Evolutionary conservation across 64 coral and sea anemone species (phyloP), one percentile per base, ranked within the genome.

Genomic region (Exaiptasia diaphana): DNA sequence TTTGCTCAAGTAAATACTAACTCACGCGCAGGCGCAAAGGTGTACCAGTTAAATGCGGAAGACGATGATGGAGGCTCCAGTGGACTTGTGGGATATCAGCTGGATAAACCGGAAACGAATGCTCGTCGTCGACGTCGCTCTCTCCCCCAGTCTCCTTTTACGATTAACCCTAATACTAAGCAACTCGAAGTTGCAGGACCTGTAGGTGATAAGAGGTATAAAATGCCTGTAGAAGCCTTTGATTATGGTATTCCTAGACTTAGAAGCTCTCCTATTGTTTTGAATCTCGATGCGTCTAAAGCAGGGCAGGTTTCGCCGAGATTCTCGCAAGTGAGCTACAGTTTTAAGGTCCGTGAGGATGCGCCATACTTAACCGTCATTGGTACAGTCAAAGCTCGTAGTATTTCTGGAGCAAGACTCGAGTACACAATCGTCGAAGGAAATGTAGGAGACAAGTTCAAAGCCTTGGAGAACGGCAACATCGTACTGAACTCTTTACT

Each of bases 161-260:
- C 73, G 4, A 70, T 94, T 15, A 94, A 94, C 41, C 91, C 91
- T 1, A 41, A 82, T 9, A 85, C 80, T 20, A 64, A 72, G 42
- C 55, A 71, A 69, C 71, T 94, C 5, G 86, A 94, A 62, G 85
- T 31, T 6, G 73, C 60, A 36, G 86, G 77, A 22, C 57, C 35
- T 2, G 29, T 94, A 3, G 46, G 68, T 22, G 84, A 87, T 18
- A 88, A 88, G 38, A 65, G 74, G 15, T 94, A 94, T 71, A 38
- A 89, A 34, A 42, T 85, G 1, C 69, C 74, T 0, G 27, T 94
- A 6, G 79, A 24, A 49, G 78, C 86, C 12, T 94, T 79, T 65
- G 91, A 94, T 21, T 94, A 79, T 53, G 91, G 91, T 14, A 64
- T 94, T 5, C 91, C 91, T 1, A 82, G 91, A 14, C 74, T 82